phyloP scores from a whole-genome alignment of 2,888 invertebrate species.

The Drosophila lacicola region DNA sequence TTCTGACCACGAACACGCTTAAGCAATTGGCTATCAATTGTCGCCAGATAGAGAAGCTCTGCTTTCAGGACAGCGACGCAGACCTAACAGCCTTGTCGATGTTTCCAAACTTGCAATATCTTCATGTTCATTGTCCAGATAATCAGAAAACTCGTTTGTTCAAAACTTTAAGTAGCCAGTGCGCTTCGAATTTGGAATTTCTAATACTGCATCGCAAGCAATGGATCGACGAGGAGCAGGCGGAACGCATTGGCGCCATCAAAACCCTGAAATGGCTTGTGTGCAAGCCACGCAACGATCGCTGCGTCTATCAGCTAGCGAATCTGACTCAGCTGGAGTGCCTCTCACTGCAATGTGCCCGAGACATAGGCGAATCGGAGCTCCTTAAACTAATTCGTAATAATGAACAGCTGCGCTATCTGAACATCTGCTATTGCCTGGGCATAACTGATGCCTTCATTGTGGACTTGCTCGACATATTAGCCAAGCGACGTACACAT shows the following conservation, averaged over 20 bases:
- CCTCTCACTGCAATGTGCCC: constrained; percentile 61
- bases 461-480: constrained; percentile 45
- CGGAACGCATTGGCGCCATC: constrained; percentile 53
- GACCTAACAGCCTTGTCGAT: constrained; percentile 54
- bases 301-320: constrained; percentile 49
- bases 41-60: constrained; percentile 48
- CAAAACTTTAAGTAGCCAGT: constrained; percentile 46
- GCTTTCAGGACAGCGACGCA: constrained; percentile 67
- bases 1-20: constrained; percentile 51
- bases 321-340: constrained; percentile 56
- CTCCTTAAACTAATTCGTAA: constrained; percentile 50
- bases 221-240: constrained; percentile 67
- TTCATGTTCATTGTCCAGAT: constrained; percentile 64
- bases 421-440: constrained; percentile 66
- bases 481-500: constrained; percentile 37
- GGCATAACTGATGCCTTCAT: constrained; percentile 63
- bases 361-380: constrained; percentile 60
- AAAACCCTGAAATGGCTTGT: constrained; percentile 57
- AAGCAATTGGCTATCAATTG: constrained; percentile 55
- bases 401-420: constrained; percentile 58
- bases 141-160: constrained; percentile 56
- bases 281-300: constrained; percentile 64
- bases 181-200: constrained; percentile 47
- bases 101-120: constrained; percentile 51
- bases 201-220: constrained; percentile 65